Evolutionary conservation across 2,113 vertebrate species (phyloP), one percentile per base, ranked within the genome.

Genomic region (Chauna torquata): DNA sequence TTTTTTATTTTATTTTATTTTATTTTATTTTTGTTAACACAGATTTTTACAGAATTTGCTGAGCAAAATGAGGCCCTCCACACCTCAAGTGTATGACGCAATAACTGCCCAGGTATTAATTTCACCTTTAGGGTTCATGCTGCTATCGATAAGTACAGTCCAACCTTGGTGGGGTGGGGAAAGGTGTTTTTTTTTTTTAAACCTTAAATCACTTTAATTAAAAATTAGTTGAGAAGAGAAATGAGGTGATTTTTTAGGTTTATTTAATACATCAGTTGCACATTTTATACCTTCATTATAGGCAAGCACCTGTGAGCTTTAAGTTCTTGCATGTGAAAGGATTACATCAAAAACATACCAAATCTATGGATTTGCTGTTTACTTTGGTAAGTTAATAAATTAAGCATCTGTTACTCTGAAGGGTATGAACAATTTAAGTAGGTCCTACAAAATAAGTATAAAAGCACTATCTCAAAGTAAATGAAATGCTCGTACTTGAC

Each of bases 181-280:
- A 9, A 36, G 72, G 24, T 50, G 10, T 20, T 62, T 34, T 30
- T 66, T 71, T 1, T 2, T 72, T 59, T n/a, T 25, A 74, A 74
- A 65, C 6, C 12, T 54, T 71, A 45, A 38, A 71, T 14, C 2
- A n/a, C 49, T 32, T 59, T 32, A 38, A 71, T 0, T 36, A 12
- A 69, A 20, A 24, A n/a, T 45, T 11, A 27, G 3, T 28, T 69
- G 8, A 79, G 25, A 58, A 49, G 8, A 79, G 23, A 69, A 86
- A 57, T 4, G 8, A 3, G 14, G 9, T 0, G 1, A 62, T 57
- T 92, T 84, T 45, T 82, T 9, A 54, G 28, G 11, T 18, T 57
- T 28, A 45, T 64, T 72, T 70, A 72, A 34, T 3, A 27, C 3
- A 1, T 22, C 1, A 1, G 7, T 61, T 18, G 5, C 2, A 50